Conservation (phyloP, 2,888 invertebrate genomes). For the Dinocampus coccinellae region DNA sequence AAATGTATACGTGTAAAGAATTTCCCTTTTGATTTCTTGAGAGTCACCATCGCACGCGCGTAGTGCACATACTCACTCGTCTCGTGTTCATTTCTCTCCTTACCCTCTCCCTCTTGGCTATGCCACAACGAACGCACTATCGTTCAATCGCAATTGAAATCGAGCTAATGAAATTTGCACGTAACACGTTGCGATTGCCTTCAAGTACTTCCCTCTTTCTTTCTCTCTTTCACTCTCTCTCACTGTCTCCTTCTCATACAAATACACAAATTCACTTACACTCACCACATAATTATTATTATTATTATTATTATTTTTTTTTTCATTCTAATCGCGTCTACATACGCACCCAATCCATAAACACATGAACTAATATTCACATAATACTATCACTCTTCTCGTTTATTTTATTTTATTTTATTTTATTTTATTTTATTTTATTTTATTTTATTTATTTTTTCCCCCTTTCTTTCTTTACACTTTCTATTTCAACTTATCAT, state of each 20-base stretch:
- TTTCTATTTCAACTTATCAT: too few relatives aligned
- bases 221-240: too few relatives aligned
- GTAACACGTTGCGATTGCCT: slow-evolving; percentile 18
- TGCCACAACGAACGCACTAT: slow-evolving; percentile 29
- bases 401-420: background rate
- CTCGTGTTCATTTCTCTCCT: too few relatives aligned
- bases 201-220: too few relatives aligned
- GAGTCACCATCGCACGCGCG: slow-evolving; percentile 39
- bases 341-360: slow-evolving; percentile 8
- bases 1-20: background rate
- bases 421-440: background rate
- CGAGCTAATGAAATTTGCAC: slow-evolving; percentile 43
- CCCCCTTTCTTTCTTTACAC: too few relatives aligned
- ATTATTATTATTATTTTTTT: too few relatives aligned
- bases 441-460: background rate
- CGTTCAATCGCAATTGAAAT: slow-evolving; percentile 37
- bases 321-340: too few relatives aligned
- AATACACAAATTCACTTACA: too few relatives aligned
- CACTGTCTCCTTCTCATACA: too few relatives aligned
- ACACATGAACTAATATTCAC: background rate
- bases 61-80: background rate
- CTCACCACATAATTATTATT: too few relatives aligned
- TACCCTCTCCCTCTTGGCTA: too few relatives aligned
- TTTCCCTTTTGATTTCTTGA: slow-evolving; percentile 42
- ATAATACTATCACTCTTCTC: background rate